phyloP scores from a whole-genome alignment of 2,797 vertebrate genomes.

The Bucorvus abyssinicus region DNA sequence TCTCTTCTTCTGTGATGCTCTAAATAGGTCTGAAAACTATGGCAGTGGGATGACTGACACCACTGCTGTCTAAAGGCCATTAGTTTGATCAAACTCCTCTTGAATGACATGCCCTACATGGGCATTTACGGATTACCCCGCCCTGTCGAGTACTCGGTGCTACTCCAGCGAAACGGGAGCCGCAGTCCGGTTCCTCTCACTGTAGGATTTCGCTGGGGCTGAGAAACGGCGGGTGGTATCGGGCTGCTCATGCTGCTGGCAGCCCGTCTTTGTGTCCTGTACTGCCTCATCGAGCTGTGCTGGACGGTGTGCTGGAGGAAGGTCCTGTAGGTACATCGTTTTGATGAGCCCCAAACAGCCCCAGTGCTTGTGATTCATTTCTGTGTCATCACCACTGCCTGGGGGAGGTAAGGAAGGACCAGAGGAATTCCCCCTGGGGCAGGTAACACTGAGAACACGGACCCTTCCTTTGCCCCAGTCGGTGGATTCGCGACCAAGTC shows the following conservation, averaged over 20 bases:
- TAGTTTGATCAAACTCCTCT: background rate
- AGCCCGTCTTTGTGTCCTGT: background rate
- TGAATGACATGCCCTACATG: background rate
- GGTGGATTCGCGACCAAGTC: background rate
- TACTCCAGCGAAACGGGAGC: background rate
- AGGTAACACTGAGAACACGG: background rate
- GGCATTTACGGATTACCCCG: background rate
- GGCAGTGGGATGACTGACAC: background rate
- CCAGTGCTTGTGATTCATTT: background rate
- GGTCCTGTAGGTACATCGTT: background rate
- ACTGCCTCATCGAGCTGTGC: background rate
- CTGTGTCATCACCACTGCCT: background rate
- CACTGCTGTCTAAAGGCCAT: background rate
- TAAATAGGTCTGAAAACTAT: background rate
- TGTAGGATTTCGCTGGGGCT: background rate
- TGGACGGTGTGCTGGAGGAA: background rate
- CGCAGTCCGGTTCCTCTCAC: background rate
- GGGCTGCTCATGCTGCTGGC: background rate
- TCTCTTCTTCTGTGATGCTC: background rate
- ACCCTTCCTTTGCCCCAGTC: background rate
- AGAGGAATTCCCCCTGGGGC: background rate
- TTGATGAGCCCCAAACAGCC: background rate
- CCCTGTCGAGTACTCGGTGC: background rate
- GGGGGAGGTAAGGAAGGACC: background rate
- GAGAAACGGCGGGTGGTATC: background rate